Evolutionary conservation across 2,797 vertebrate genomes (phyloP), one percentile per base, ranked within the genome.

Genomic region (Typhlichthys eigenmanni): DNA sequence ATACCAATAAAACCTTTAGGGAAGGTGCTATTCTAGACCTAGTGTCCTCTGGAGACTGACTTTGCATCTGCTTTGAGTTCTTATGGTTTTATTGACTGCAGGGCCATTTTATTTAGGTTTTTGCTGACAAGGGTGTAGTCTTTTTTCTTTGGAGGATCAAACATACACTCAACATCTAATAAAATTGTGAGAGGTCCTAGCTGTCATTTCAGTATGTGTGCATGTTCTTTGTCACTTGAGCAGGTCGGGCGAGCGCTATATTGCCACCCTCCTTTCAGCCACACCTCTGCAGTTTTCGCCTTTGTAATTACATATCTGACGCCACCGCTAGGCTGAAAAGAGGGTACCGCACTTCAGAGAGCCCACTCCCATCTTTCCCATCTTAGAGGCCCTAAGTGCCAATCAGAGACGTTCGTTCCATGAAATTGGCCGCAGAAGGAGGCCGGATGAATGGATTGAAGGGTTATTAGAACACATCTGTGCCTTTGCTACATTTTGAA

Each of bases 1-100:
- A 80, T 82, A 77, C 74, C 80, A 78, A 78, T 79, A 88, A 82
- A 67, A 14, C 81, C 84, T 85, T 57, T 76, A 77, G 86, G 85
- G 80, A 74, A 84, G 81, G 77, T 80, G 72, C 75, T 80, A 70
- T 78, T 82, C 81, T 59, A 62, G 63, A 38, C 75, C 81, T 76
- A 84, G 74, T 71, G 84, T 83, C 58, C 79, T 62, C 68, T 68
- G 77, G 81, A 87, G 24, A 29, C 24, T 86, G 77, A 73, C 69
- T 81, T 81, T 58, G 74, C 67, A 69, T 78, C 72, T 62, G 64
- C 81, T 75, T 72, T 61, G 56, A 79, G 78, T 62, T 79, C 80
- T 62, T 51, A 48, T 64, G 60, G 77, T 9, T 55, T 74, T 80
- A 76, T 79, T 50, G 50, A 17, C 50, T 14, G 16, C 50, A 51